Conservation (phyloP, 1,140 invertebrate genomes). For the Panulirus ornatus region DNA sequence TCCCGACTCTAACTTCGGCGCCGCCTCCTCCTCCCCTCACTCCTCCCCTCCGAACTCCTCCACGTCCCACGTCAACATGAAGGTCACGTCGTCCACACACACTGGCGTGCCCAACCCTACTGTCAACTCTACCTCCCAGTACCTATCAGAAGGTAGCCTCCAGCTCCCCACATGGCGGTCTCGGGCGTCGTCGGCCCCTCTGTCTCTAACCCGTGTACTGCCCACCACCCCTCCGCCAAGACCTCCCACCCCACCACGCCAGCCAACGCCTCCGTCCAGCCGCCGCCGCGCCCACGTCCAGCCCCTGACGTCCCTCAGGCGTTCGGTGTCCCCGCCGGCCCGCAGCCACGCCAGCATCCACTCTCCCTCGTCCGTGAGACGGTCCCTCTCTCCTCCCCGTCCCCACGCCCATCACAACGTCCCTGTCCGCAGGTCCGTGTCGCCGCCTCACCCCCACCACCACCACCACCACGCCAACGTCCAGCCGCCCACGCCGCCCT, state of each 20-base stretch:
- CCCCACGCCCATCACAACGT: neutral
- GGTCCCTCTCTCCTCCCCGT: slow-evolving; percentile 33
- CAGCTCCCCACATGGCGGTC: slow-evolving; percentile 38
- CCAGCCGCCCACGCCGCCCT: slow-evolving; percentile 40
- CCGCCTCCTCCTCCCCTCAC: neutral
- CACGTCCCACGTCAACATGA: neutral
- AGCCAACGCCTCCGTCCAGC: slow-evolving; percentile 24
- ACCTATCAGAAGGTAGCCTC: neutral
- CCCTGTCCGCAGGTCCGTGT: slow-evolving; percentile 30
- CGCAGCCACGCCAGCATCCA: neutral
- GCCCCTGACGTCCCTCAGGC: neutral
- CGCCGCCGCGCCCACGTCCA: slow-evolving; percentile 11
- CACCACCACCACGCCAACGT: neutral
- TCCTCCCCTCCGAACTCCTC: neutral
- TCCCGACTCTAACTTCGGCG: neutral
- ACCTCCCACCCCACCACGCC: slow-evolving; percentile 50
- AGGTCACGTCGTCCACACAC: neutral
- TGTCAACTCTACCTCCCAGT: slow-evolving; percentile 22
- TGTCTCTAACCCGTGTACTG: slow-evolving; percentile 44
- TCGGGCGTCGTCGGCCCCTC: slow-evolving; percentile 9
- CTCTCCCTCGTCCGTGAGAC: slow-evolving; percentile 39
- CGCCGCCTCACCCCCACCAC: slow-evolving; percentile 12
- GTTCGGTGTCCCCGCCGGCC: slow-evolving; percentile 43
- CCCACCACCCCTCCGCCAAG: slow-evolving; percentile 51
- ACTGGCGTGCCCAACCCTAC: neutral